phyloP scores from a whole-genome alignment of 2,888 invertebrate genomes.

The Ryuthela nishihirai region DNA sequence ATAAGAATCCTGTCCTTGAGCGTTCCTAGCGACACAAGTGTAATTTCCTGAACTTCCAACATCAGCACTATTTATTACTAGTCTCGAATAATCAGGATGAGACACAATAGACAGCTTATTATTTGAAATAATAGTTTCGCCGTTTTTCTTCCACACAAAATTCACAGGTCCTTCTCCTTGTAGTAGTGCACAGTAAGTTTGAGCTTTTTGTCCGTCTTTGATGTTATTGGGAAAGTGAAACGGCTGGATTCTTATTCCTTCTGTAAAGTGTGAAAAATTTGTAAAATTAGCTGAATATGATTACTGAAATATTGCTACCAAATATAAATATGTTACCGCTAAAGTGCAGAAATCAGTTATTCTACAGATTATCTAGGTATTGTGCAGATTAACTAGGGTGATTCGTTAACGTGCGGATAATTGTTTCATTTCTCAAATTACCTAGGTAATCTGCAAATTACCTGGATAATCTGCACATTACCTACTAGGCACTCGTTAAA shows the following conservation, averaged over 20 bases:
- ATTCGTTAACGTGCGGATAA: too few relatives aligned
- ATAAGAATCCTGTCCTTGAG: conserved; percentile 32
- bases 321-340: too few relatives aligned
- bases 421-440: too few relatives aligned
- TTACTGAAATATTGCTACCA: too few relatives aligned
- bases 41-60: conserved; percentile 37
- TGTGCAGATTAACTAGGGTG: too few relatives aligned
- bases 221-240: conserved; percentile 21
- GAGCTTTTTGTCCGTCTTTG: conserved; percentile 26
- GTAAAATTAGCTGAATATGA: not conserved
- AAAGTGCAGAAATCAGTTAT: too few relatives aligned
- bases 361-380: too few relatives aligned
- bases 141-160: conserved; percentile 27
- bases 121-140: conserved; percentile 12
- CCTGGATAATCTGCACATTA: too few relatives aligned
- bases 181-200: conserved; percentile 10
- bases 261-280: conserved; percentile 2
- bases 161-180: conserved; percentile 23
- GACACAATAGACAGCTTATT: conserved; percentile 26
- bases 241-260: conserved; percentile 15
- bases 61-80: conserved; percentile 37
- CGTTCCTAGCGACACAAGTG: conserved; percentile 40
- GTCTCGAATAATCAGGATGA: conserved; percentile 33
- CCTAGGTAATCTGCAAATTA: too few relatives aligned
- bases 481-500: too few relatives aligned